Conservation (phyloP, 2,888 invertebrate species). For the Phortica okadai region DNA sequence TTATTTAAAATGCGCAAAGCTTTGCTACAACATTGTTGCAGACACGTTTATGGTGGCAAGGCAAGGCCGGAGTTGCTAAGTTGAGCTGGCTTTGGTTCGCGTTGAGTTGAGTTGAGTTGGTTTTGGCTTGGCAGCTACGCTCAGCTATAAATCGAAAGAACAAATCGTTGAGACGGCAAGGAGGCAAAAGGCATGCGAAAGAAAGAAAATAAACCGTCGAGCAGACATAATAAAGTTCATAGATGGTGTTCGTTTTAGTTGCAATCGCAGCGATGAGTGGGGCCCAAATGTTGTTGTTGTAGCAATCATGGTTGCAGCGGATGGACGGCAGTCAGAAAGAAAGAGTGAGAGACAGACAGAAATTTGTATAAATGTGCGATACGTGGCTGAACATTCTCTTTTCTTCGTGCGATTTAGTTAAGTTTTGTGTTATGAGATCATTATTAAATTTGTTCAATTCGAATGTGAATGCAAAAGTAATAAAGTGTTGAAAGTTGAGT, state of each 20-base stretch:
- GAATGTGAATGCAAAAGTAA: no score
- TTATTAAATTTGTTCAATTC: no score
- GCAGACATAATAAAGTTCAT: constrained; percentile 70
- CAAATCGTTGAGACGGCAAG: constrained; percentile 65
- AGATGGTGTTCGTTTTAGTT: constrained; percentile 6
- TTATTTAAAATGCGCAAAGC: constrained; percentile 31
- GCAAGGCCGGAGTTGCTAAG: not conserved
- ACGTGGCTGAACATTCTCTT: no score
- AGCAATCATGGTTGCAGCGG: constrained; percentile 41
- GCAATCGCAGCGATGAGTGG: not conserved
- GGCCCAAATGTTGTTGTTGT: no score
- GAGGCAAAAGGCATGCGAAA: constrained; percentile 57
- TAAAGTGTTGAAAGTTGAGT: no score
- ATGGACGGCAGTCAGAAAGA: constrained; percentile 54
- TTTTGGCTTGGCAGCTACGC: constrained; percentile 29
- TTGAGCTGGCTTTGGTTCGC: not conserved
- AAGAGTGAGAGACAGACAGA: no score
- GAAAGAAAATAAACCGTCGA: constrained; percentile 68
- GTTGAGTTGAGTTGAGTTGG: not conserved
- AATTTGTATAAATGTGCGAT: no score
- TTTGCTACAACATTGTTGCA: constrained; percentile 58
- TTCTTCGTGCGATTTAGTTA: no score
- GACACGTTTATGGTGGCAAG: constrained; percentile 40
- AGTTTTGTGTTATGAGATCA: no score
- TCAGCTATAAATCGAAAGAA: constrained; percentile 68